A percentile compares a stretch with the other conserved stretches of the same genome.
phyloP scores from a whole-genome alignment of 2,113 vertebrate genomes.

The Mesocricetus auratus region DNA sequence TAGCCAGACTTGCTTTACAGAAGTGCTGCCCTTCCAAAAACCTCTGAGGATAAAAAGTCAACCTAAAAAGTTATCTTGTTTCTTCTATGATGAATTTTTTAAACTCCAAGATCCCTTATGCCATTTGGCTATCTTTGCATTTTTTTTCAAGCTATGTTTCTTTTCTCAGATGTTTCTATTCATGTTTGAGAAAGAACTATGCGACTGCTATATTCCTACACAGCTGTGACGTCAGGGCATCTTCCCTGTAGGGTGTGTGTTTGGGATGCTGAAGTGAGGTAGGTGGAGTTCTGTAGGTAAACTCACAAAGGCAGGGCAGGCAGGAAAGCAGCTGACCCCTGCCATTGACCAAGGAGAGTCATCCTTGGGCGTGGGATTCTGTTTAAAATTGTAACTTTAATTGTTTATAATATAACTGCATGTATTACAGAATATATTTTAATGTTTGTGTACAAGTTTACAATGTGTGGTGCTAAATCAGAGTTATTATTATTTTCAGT shows the following conservation, averaged over 20 bases:
- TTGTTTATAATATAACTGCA: neutral
- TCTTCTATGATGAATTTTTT: neutral
- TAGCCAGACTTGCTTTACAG: neutral
- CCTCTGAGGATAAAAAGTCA: neutral
- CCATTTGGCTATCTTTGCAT: conserved; percentile 28
- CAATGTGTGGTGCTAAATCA: neutral
- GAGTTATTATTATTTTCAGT: neutral
- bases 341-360: neutral
- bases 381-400: neutral
- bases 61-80: neutral
- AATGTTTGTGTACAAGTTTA: neutral
- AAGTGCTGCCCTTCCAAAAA: conserved; percentile 32
- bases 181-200: neutral
- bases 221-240: neutral
- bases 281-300: neutral
- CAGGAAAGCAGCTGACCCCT: neutral
- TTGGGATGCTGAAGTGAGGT: neutral
- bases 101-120: neutral
- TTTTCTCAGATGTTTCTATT: conserved; percentile 35
- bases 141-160: conserved; percentile 25
- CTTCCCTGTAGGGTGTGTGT: neutral
- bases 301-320: neutral
- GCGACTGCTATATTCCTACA: neutral
- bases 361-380: neutral
- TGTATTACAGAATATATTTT: neutral